A percentile compares a stretch with the other conserved stretches of the same genome.
Conservation (phyloP, 2,113 vertebrate genomes). For the Malaclemys terrapin region DNA sequence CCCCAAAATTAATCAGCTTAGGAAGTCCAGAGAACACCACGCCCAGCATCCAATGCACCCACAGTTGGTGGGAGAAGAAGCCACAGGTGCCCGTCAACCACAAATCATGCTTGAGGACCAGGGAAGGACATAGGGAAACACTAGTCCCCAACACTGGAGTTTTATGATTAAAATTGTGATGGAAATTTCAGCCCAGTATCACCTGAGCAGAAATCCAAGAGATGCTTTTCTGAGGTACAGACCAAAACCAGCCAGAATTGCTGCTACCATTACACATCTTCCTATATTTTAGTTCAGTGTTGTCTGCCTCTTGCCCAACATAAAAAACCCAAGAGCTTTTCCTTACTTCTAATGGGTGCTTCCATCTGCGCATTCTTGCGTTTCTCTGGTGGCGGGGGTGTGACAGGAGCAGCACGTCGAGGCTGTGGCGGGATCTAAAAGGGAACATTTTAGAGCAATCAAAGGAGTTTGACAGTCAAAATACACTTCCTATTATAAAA, state of each 20-base stretch:
- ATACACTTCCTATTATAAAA: constrained; percentile 3
- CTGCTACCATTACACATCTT: accelerated
- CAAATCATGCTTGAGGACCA: not conserved
- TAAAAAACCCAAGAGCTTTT: not conserved
- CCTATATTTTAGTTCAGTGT: not conserved
- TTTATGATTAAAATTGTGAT: not conserved
- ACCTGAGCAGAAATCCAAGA: not conserved
- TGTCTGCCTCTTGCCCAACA: accelerated
- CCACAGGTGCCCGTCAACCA: not conserved
- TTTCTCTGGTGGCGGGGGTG: constrained; percentile 94
- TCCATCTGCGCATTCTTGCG: constrained; percentile 78
- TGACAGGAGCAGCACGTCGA: constrained; percentile 86
- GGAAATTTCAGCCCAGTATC: not conserved
- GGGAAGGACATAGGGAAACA: not conserved
- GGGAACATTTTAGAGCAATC: constrained; percentile 59
- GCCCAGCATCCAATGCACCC: not conserved
- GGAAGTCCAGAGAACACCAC: not conserved
- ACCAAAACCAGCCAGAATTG: not conserved
- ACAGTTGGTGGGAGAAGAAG: not conserved
- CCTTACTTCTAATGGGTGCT: constrained; percentile 78
- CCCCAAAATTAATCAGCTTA: not conserved
- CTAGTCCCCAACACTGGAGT: not conserved
- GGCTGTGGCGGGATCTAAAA: constrained; percentile 89
- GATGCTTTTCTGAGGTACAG: not conserved
- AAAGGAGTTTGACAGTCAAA: constrained; percentile 38